phyloP scores from a whole-genome alignment of 2,113 vertebrate species.

The Rutilus rutilus region DNA sequence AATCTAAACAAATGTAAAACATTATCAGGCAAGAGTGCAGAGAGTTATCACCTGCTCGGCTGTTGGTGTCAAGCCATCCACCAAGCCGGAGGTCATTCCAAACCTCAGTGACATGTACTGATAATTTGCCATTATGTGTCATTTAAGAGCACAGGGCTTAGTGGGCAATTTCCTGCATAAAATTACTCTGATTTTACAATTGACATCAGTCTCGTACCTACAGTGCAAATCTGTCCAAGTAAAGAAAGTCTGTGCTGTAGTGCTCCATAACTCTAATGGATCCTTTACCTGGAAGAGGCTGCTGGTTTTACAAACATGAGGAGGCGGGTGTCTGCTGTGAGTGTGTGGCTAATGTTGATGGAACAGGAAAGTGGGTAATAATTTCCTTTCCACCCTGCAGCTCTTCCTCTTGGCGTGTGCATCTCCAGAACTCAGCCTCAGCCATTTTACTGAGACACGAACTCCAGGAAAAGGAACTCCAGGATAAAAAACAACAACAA shows the following conservation, averaged over 20 bases:
- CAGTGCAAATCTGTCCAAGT: background rate
- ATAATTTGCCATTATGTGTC: constrained; percentile 3
- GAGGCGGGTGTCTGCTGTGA: constrained; percentile 40
- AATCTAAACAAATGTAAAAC: background rate
- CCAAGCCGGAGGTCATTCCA: background rate
- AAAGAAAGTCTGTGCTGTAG: background rate
- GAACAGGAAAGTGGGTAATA: constrained; percentile 57
- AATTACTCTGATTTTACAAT: constrained; percentile 7
- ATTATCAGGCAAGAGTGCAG: background rate
- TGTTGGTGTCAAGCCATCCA: background rate
- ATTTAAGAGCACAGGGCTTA: constrained; percentile 22
- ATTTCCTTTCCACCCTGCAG: constrained; percentile 54
- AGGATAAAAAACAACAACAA: constrained; percentile 4
- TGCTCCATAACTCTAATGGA: constrained; percentile 25
- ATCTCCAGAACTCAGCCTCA: constrained; percentile 64
- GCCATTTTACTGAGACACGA: constrained; percentile 64
- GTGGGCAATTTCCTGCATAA: background rate
- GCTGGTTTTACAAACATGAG: constrained; percentile 55
- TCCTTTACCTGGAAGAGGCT: constrained; percentile 52
- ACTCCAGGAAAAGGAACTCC: constrained; percentile 37
- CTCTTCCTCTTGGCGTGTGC: constrained; percentile 58
- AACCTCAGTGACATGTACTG: background rate
- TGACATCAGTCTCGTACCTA: background rate
- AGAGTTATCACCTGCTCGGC: background rate
- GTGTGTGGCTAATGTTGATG: constrained; percentile 56